Evolutionary conservation across 2,797 vertebrate genomes (phyloP).

Genomic region (Austrolebias charrua): DNA sequence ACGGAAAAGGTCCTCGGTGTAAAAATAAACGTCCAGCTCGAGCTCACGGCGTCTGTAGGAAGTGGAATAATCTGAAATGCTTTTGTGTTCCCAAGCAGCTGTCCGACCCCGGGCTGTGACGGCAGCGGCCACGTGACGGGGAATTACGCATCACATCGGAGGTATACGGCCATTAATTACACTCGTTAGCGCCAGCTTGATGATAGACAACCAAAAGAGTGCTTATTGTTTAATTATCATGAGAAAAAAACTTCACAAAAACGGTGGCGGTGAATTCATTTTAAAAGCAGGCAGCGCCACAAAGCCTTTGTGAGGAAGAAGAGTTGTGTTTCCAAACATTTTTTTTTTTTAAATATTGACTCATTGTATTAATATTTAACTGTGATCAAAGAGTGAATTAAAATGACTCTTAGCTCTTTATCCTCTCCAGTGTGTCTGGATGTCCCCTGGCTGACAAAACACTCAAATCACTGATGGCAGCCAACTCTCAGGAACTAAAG

Average conservation of each 20-base stretch:
- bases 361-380: constrained; percentile 66
- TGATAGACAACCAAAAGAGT: constrained; percentile 49
- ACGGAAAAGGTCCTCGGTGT: constrained; percentile 50
- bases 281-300: not conserved
- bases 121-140: constrained; percentile 98
- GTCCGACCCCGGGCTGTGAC: constrained; percentile 98
- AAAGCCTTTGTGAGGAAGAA: constrained; percentile 14
- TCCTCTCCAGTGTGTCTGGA: constrained; percentile 92
- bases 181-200: constrained; percentile 59
- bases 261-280: constrained; percentile 14
- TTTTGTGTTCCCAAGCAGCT: constrained; percentile 82
- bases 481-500: constrained; percentile 99
- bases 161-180: constrained; percentile 82
- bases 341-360: constrained; percentile 41
- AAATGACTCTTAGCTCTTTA: constrained; percentile 77
- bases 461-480: constrained; percentile 99
- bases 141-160: constrained; percentile 99
- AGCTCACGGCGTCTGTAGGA: constrained; percentile 52
- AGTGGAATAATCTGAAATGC: constrained; percentile 66
- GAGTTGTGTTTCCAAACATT: constrained; percentile 51
- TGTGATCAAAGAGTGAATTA: constrained; percentile 75
- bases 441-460: constrained; percentile 99
- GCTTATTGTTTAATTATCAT: constrained; percentile 50
- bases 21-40: constrained; percentile 51
- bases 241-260: constrained; percentile 40